phyloP scores from a whole-genome alignment of 2,797 vertebrate species.

The Trachurus trachurus region DNA sequence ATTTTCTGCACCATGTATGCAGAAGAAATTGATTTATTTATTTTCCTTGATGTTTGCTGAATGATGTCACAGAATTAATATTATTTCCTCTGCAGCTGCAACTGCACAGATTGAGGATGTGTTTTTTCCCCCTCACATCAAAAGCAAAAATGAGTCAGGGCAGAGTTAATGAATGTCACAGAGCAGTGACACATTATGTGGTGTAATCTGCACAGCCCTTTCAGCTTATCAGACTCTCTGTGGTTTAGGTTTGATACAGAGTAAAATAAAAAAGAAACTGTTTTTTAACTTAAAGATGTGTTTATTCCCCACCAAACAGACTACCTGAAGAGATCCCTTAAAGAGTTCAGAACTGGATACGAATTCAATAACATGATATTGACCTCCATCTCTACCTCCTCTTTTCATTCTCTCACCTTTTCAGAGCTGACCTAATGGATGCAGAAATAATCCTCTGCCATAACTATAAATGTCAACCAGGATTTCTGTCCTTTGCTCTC shows the following conservation, averaged over 20 bases:
- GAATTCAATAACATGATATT: background rate
- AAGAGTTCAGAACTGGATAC: background rate
- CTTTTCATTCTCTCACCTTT: background rate
- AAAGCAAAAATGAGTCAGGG: background rate
- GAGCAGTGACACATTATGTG: background rate
- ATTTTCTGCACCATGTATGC: background rate
- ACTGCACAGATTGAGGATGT: too few species aligned
- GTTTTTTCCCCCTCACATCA: too few species aligned
- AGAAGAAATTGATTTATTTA: background rate
- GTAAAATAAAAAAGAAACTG: background rate
- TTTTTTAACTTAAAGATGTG: background rate
- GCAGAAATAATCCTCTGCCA: constrained; percentile 3
- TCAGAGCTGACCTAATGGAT: background rate
- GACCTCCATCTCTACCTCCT: background rate
- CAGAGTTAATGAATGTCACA: background rate
- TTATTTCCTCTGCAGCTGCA: background rate
- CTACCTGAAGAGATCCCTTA: background rate
- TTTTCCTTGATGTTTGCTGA: constrained; percentile 13
- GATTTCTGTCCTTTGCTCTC: background rate
- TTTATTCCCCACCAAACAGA: background rate
- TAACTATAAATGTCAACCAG: constrained; percentile 9
- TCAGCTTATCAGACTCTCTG: background rate
- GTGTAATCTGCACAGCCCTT: background rate
- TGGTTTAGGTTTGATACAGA: background rate
- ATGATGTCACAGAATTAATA: background rate